phyloP scores from a whole-genome alignment of 2,888 invertebrate genomes.

The Listrodromus nycthemerus region DNA sequence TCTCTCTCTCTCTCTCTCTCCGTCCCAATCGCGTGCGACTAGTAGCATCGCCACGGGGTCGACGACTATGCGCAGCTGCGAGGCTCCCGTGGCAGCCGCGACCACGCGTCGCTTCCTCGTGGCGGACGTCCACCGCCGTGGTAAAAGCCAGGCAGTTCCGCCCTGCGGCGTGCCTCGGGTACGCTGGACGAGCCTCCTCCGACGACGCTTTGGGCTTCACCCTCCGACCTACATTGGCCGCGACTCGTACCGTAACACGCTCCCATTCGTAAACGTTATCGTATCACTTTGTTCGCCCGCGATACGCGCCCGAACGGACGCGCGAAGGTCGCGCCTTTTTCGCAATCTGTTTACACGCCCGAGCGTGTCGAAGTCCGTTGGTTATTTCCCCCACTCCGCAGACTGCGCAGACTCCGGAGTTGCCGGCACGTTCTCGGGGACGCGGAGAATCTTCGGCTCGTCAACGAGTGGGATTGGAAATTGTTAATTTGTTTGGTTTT shows the following conservation, averaged over 20 bases:
- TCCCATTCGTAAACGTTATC: slow-evolving; percentile 55
- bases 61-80: slow-evolving; percentile 65
- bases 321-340: background rate
- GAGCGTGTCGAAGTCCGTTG: background rate
- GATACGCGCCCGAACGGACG: background rate
- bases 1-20: slow-evolving; percentile 36
- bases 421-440: no score
- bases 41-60: slow-evolving; percentile 32
- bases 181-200: slow-evolving; percentile 7
- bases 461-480: no score
- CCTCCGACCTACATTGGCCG: slow-evolving; percentile 65
- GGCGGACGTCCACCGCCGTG: slow-evolving; percentile 63
- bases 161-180: slow-evolving; percentile 39
- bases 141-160: slow-evolving; percentile 60
- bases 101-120: slow-evolving; percentile 67
- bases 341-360: background rate
- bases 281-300: background rate
- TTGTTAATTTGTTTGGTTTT: no score
- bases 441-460: no score
- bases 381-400: background rate
- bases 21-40: slow-evolving; percentile 33
- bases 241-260: slow-evolving; percentile 62
- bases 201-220: slow-evolving; percentile 27
- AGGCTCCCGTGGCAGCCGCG: slow-evolving; percentile 55
- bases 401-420: no score